Conservation (phyloP, 2,888 invertebrate species). For the Erebia epiphron region DNA sequence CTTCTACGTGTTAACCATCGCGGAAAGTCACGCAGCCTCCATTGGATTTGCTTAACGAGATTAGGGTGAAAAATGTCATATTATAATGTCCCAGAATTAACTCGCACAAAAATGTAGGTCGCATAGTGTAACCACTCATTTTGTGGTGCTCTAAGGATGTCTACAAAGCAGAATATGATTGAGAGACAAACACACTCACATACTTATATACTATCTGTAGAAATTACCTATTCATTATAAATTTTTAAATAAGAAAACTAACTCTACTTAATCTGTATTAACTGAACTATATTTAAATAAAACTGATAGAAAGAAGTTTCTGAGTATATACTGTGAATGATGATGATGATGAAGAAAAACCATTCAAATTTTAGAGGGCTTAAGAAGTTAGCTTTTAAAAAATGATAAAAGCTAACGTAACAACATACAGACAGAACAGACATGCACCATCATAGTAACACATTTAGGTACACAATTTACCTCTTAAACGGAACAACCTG, state of each 20-base stretch:
- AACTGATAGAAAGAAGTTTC: too few relatives aligned
- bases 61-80: conserved; percentile 70
- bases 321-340: too few relatives aligned
- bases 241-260: too few relatives aligned
- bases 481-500: conserved; percentile 43
- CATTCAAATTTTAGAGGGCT: too few relatives aligned
- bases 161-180: too few relatives aligned
- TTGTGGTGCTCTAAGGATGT: neutral
- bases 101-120: conserved; percentile 38
- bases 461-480: conserved; percentile 37
- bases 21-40: conserved; percentile 55
- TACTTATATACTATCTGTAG: too few relatives aligned
- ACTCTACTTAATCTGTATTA: too few relatives aligned
- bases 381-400: too few relatives aligned
- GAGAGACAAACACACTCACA: too few relatives aligned
- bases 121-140: neutral
- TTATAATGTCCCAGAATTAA: conserved; percentile 66
- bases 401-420: conserved; percentile 1
- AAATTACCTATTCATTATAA: too few relatives aligned
- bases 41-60: conserved; percentile 74
- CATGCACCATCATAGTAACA: conserved; percentile 19
- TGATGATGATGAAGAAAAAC: too few relatives aligned
- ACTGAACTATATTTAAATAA: too few relatives aligned
- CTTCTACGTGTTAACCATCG: conserved; percentile 49
- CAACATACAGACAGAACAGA: neutral